Percentiles rank a stretch among this genome's conserved stretches.
These are phyloP conservation scores for Tethea ocularis DNA, from an alignment of 2,888 invertebrate species.

Conservation along the genomic window DNA sequence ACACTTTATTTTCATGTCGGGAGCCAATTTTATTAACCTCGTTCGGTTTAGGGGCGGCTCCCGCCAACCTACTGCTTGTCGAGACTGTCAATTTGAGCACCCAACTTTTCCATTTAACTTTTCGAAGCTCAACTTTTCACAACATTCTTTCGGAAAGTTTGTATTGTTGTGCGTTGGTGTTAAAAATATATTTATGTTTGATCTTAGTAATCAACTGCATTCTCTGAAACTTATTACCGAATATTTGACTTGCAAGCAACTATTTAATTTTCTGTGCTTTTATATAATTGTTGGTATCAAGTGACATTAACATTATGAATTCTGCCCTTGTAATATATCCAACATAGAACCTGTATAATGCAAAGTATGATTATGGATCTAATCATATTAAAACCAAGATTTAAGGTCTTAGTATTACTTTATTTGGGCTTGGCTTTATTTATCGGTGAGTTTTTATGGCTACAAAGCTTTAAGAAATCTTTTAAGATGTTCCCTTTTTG, in stretches of 20 bases:
- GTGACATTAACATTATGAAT: too few relatives aligned
- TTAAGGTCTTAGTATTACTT: too few relatives aligned
- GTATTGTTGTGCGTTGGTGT: slow-evolving; percentile 48
- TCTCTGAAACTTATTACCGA: not conserved
- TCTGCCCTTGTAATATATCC: too few relatives aligned
- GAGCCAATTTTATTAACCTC: slow-evolving; percentile 65
- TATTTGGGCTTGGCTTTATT: not conserved
- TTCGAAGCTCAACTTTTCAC: slow-evolving; percentile 61
- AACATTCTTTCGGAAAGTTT: slow-evolving; percentile 67
- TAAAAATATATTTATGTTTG: slow-evolving; percentile 38
- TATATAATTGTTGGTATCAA: too few relatives aligned
- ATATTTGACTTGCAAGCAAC: too few relatives aligned
- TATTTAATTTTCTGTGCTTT: too few relatives aligned
- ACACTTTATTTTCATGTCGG: slow-evolving; percentile 54
- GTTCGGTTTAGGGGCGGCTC: slow-evolving; percentile 39
- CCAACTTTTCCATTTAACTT: slow-evolving; percentile 82
- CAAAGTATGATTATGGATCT: too few relatives aligned
- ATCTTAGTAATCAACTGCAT: not conserved
- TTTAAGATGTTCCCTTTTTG: too few relatives aligned
- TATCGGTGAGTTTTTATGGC: too few relatives aligned
- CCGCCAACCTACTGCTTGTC: slow-evolving; percentile 47
- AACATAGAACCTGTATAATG: too few relatives aligned
- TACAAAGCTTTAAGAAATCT: too few relatives aligned
- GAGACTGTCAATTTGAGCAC: slow-evolving; percentile 74
- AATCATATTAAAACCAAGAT: too few relatives aligned